phyloP scores from a whole-genome alignment of 2,797 vertebrate genomes.

The Poliocrania exsul region DNA sequence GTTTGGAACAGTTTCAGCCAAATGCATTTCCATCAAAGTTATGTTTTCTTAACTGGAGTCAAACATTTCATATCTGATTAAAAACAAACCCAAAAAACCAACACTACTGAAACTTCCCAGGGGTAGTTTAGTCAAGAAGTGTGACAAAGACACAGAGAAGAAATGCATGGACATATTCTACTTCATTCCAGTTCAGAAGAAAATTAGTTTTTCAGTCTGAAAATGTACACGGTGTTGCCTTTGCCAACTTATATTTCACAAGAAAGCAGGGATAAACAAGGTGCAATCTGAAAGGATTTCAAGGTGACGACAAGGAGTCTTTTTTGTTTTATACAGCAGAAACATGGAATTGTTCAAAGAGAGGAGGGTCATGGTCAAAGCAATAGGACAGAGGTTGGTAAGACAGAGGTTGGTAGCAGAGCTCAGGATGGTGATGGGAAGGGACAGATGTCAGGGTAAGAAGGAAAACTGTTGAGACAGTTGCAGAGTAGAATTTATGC shows the following conservation, averaged over 20 bases:
- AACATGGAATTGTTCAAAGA: not conserved
- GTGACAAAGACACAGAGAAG: not conserved
- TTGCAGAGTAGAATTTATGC: not conserved
- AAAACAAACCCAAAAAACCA: not conserved
- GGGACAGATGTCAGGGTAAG: not conserved
- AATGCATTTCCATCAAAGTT: not conserved
- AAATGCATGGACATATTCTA: not conserved
- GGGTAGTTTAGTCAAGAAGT: not conserved
- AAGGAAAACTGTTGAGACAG: not conserved
- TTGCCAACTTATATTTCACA: not conserved
- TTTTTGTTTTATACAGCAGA: not conserved
- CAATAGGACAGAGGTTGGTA: not conserved
- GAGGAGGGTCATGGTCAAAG: not conserved
- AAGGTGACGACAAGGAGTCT: not conserved
- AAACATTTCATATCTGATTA: not conserved
- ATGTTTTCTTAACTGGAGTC: conserved; percentile 44
- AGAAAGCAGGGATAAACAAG: not conserved
- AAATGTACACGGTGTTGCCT: not conserved
- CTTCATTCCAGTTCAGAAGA: not conserved
- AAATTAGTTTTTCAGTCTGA: not conserved
- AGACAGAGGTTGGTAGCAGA: not conserved
- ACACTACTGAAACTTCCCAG: not conserved
- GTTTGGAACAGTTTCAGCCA: conserved; percentile 17
- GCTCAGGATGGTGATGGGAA: not conserved
- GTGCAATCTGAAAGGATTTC: not conserved